Conservation (phyloP, 2,888 invertebrate genomes). For the Myathropa florea region DNA sequence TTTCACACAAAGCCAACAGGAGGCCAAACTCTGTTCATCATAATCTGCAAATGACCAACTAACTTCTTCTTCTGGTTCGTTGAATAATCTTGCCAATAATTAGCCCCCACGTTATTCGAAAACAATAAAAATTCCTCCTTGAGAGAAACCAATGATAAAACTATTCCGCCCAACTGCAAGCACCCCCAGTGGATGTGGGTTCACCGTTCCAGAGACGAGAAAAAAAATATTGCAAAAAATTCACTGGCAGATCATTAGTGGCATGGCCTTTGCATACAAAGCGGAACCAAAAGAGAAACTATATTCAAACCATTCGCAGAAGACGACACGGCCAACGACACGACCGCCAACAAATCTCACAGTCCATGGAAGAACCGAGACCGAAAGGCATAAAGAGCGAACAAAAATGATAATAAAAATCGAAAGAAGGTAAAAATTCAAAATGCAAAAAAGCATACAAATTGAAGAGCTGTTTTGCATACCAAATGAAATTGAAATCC, state of each 20-base stretch:
- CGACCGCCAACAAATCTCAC: neutral
- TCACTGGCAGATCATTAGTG: conserved; percentile 65
- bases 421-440: conserved; percentile 61
- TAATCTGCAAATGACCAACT: too few species aligned
- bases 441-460: conserved; percentile 69
- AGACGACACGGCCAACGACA: neutral
- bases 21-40: too few species aligned
- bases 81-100: neutral
- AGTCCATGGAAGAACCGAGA: neutral
- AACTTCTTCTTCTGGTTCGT: neutral
- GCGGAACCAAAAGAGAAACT: neutral
- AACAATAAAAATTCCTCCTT: neutral
- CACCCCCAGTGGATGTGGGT: neutral
- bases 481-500: conserved; percentile 57
- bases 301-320: neutral
- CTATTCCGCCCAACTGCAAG: neutral
- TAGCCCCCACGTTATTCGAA: neutral
- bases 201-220: neutral
- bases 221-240: conserved; percentile 17
- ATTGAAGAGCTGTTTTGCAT: conserved; percentile 68
- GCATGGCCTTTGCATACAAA: conserved; percentile 49
- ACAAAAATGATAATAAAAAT: conserved; percentile 68
- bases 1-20: too few species aligned
- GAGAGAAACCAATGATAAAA: neutral
- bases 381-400: conserved; percentile 32